These are phyloP conservation scores for Neodiprion fabricii DNA, from an alignment of 1,140 invertebrate species.

Conservation along the genomic window DNA sequence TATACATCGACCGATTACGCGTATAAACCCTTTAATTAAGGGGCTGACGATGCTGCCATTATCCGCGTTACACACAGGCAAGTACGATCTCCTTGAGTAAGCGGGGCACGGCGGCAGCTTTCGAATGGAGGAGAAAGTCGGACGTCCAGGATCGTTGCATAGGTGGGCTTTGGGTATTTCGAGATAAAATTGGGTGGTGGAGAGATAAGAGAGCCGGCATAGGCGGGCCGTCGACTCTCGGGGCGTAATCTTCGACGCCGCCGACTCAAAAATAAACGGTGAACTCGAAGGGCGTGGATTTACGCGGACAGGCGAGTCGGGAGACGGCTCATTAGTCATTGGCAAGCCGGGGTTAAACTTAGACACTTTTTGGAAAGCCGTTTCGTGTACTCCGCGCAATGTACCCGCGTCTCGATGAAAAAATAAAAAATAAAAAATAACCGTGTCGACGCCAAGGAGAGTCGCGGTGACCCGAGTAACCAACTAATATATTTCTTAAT, in stretches of 20 bases:
- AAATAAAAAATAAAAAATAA: too few relatives aligned
- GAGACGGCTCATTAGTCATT: conserved; percentile 12
- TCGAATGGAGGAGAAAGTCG: too few relatives aligned
- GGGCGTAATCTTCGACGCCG: neutral
- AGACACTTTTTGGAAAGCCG: conserved; percentile 15
- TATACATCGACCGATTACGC: too few relatives aligned
- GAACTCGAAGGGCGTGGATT: conserved; percentile 3
- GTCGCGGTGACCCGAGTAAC: neutral
- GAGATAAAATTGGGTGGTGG: too few relatives aligned
- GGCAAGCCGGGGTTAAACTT: conserved; percentile 16
- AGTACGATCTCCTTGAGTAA: too few relatives aligned
- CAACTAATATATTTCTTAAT: neutral
- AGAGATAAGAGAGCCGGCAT: too few relatives aligned
- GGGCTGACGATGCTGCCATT: too few relatives aligned
- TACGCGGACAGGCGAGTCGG: neutral
- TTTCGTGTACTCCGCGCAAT: neutral
- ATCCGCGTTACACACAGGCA: too few relatives aligned
- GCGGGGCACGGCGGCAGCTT: too few relatives aligned
- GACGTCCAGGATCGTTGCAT: too few relatives aligned
- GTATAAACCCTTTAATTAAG: too few relatives aligned
- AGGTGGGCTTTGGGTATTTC: too few relatives aligned
- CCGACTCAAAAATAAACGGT: neutral
- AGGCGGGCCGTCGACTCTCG: neutral
- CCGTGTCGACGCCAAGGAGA: neutral
- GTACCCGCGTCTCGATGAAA: neutral